A percentile compares a stretch with the other conserved stretches of the same genome.
These are phyloP conservation scores for Anticlea derivata DNA, from an alignment of 2,888 invertebrate species.

Conservation along the genomic window DNA sequence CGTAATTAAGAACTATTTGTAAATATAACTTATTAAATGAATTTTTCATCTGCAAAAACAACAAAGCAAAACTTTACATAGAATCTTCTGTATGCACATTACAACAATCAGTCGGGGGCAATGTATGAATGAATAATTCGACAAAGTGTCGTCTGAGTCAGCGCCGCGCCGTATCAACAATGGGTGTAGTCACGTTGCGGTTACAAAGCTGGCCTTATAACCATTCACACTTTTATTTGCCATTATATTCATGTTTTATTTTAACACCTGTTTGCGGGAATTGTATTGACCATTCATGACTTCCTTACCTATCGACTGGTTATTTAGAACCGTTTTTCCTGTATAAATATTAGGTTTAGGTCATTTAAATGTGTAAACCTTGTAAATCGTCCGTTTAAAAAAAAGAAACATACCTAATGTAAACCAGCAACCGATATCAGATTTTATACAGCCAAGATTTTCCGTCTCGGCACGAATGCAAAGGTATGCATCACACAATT, in stretches of 20 bases:
- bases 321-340: background rate
- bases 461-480: too few relatives aligned
- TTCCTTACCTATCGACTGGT: background rate
- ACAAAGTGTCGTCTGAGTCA: conserved; percentile 34
- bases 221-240: conserved; percentile 19
- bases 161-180: conserved; percentile 34
- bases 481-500: too few relatives aligned
- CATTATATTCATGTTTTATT: conserved; percentile 5
- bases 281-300: background rate
- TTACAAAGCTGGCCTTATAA: conserved; percentile 23
- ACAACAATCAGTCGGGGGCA: conserved; percentile 28
- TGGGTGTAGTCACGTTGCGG: conserved; percentile 29
- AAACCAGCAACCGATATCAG: too few relatives aligned
- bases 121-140: conserved; percentile 38
- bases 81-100: conserved; percentile 24
- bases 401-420: too few relatives aligned
- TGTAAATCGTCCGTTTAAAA: too few relatives aligned
- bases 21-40: too few relatives aligned
- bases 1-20: too few relatives aligned
- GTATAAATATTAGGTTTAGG: too few relatives aligned
- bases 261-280: background rate
- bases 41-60: background rate
- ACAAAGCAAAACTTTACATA: conserved; percentile 3
- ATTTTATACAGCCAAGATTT: too few relatives aligned
- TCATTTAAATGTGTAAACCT: too few relatives aligned